Base-by-base conservation (phyloP, 2,113 vertebrate species). In the Prionailurus viverrinus region DNA sequence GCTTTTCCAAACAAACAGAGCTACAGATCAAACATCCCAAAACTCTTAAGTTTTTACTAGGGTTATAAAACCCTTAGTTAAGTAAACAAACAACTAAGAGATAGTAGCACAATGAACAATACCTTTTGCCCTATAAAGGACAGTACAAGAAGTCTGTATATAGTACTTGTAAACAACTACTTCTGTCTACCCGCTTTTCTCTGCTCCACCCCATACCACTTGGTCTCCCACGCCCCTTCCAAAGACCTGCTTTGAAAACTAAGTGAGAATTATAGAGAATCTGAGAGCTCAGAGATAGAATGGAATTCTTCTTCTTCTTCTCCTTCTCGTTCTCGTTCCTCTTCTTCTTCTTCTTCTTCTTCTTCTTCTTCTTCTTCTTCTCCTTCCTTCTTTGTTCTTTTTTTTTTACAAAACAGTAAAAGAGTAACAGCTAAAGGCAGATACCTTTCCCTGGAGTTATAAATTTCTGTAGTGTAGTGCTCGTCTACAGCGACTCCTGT, bases 61-160 rank as follows among this genome's bases (percentile, higher is more conserved):
- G 27, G 71, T 91, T 92, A 92, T 93, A 97, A 97, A 97, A 89
- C 23, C 74, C 84, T 97, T 79, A 73, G 92, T 91, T 82, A 96
- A 96, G 89, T 91, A 96, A 96, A 95, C 92, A 85, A 97, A 91
- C 65, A 94, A 68, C 74, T 92, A 94, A 94, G 86, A 95, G 80
- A 92, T 18, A 31, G 68, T 11, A 76, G n/a, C 82, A 94, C 95
- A 88, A 92, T 78, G 58, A 41, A 53, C 78, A 91, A 89, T 48
- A 39, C 74, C 3, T n/a, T 55, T 68, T 76, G 68, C 79, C 90
- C 94, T n/a, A 81, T 51, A 66, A 95, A 97, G 79, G n/a, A 31
- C 0, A 9, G 71, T 23, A 89, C 78, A 83, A 80, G 81, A 68
- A 95, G 76, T 53, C 48, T 45, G 16, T n/a, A 27, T 27, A 39